A percentile compares a stretch with the other conserved stretches of the same genome.
phyloP scores from a whole-genome alignment of 2,113 vertebrate species.

The Takifugu flavidus region DNA sequence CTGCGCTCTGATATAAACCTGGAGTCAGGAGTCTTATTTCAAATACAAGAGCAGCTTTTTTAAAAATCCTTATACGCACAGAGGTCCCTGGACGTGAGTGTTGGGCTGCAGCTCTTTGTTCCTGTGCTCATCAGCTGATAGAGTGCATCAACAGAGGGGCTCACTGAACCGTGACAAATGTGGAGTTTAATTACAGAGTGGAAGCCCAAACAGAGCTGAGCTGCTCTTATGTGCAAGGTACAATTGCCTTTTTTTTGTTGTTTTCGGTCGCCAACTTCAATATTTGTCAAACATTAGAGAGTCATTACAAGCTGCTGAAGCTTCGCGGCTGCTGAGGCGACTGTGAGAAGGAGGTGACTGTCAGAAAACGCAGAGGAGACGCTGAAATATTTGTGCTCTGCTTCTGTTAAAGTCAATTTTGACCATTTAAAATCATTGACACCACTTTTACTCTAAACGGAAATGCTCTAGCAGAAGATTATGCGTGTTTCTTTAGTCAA shows the following conservation, averaged over 20 bases:
- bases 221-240: neutral
- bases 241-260: neutral
- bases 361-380: too few species aligned
- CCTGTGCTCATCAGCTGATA: constrained; percentile 12
- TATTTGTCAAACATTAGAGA: too few species aligned
- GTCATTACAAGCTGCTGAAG: too few species aligned
- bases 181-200: constrained; percentile 12
- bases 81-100: constrained; percentile 8
- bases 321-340: too few species aligned
- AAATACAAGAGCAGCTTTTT: constrained; percentile 1
- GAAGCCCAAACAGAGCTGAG: constrained; percentile 11
- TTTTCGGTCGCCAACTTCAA: too few species aligned
- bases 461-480: too few species aligned
- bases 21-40: neutral
- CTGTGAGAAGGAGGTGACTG: too few species aligned
- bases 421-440: too few species aligned
- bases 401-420: too few species aligned
- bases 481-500: too few species aligned
- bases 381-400: too few species aligned
- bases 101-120: constrained; percentile 9
- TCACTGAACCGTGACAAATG: constrained; percentile 19
- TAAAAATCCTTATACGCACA: neutral
- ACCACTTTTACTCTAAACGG: too few species aligned
- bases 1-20: neutral
- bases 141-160: constrained; percentile 10